phyloP scores from a whole-genome alignment of 2,888 invertebrate genomes.

The Lithophane ornitopus region DNA sequence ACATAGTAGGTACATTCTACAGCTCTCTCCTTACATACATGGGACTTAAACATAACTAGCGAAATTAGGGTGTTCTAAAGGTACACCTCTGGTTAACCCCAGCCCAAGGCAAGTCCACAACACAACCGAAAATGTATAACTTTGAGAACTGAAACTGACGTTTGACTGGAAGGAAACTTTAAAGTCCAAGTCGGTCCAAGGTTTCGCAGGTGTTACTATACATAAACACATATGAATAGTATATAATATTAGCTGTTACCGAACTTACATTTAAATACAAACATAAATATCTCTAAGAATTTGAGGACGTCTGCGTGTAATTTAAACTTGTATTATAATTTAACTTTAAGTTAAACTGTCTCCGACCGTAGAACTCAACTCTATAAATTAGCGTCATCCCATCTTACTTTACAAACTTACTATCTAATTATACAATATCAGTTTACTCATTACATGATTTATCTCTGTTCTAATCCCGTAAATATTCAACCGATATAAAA shows the following conservation, averaged over 20 bases:
- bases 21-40: no score
- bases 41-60: no score
- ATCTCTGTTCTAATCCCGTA: slow-evolving; percentile 50
- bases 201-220: not conserved
- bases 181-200: not conserved
- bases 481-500: slow-evolving; percentile 55
- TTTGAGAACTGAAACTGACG: not conserved
- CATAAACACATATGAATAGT: not conserved
- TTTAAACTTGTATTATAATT: slow-evolving; percentile 63
- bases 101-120: not conserved
- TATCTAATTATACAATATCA: slow-evolving; percentile 68
- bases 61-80: no score
- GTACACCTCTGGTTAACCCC: no score
- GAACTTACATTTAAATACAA: slow-evolving; percentile 30
- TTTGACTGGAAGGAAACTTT: not conserved
- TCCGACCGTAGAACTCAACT: slow-evolving; percentile 40
- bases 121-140: not conserved
- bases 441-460: slow-evolving; percentile 67
- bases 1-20: no score
- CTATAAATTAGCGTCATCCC: slow-evolving; percentile 61
- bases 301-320: slow-evolving; percentile 42
- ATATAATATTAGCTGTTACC: slow-evolving; percentile 3
- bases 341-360: slow-evolving; percentile 60
- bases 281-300: slow-evolving; percentile 46
- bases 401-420: slow-evolving; percentile 54